These are phyloP conservation scores for Heliconius hermathena DNA, from an alignment of 1,140 invertebrate species.

Conservation along the genomic window DNA sequence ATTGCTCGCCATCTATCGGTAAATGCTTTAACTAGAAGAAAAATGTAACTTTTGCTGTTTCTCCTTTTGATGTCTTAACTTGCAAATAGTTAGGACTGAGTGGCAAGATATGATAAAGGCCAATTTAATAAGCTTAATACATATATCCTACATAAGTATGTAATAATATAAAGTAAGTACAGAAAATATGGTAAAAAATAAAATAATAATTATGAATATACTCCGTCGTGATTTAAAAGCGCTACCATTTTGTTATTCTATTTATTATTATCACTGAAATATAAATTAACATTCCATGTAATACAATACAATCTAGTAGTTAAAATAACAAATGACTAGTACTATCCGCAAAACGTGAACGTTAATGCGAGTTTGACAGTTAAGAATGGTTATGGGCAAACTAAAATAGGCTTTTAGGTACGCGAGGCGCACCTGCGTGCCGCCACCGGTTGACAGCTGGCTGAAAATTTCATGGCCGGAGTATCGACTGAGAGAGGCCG, in stretches of 20 bases:
- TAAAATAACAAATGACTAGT: not conserved
- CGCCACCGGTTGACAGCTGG: conserved; percentile 75
- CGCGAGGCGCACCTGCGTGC: conserved; percentile 61
- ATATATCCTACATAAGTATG: not conserved
- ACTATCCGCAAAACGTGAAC: conserved; percentile 1
- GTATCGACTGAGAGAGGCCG: conserved; percentile 59
- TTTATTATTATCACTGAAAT: too few species aligned
- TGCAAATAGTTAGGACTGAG: not conserved
- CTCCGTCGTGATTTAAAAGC: not conserved
- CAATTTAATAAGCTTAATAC: not conserved
- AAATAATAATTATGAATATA: not conserved
- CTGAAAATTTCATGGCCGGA: conserved; percentile 78
- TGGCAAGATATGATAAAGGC: not conserved
- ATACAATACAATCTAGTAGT: not conserved
- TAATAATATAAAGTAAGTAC: not conserved
- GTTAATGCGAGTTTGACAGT: conserved; percentile 12
- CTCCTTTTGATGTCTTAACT: not conserved
- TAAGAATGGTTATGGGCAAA: conserved; percentile 1
- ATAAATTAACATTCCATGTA: not conserved
- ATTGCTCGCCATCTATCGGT: not conserved
- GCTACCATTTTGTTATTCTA: not conserved
- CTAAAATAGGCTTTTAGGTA: conserved; percentile 30
- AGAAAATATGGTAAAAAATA: not conserved
- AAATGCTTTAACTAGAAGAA: not conserved
- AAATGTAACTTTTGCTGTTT: not conserved